Evolutionary conservation across 2,797 vertebrate species (phyloP), one percentile per base, ranked within the genome.

Genomic region (Micromesistius poutassou): DNA sequence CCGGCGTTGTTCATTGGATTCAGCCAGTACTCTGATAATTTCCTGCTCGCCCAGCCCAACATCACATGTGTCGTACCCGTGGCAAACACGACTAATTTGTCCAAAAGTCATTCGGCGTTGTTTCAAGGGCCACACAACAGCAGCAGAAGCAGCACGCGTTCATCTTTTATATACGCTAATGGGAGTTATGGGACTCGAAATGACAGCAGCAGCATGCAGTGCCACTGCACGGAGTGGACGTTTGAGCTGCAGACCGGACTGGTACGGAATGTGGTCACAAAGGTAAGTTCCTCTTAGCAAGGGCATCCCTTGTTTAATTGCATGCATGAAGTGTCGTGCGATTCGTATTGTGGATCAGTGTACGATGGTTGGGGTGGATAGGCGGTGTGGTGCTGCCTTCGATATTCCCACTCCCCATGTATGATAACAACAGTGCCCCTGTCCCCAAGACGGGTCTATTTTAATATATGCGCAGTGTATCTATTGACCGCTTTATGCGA

Each of bases 1-100:
- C 97, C 98, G 31, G 97, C 97, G 68, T 84, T 99, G 0, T 96
- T 98, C 78, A 97, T 99, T 68, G 96, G 97, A 85, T 98, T 98
- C 93, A 98, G 96, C 89, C 96, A 97, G 86, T 96, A 96, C 93
- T 99, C 98, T 19, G 97, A 98, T 87, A 94, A 93, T 89, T 97
- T 99, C 83, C 95, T 99, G 2, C 90, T 98, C 78, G 96, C 96
- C 80, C 95, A 96, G 90, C 97, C 94, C 0, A 94, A 94, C 90
- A 95, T 88, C 90, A 95, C 94, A 90, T 98, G 97, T 80, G 86
- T 93, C 68, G 2, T 30, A n/a, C 66, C 75, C 88, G 13, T 89
- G 85, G 75, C 35, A 4, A 90, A 93, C 87, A 74, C 71, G 75
- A 87, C 81, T 10, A 87, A 91, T 71, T 78, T 81, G 74, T 88